Percentiles rank a stretch among this genome's conserved stretches.
Conservation (phyloP, 2,113 vertebrate species). For the Elephantulus edwardii region DNA sequence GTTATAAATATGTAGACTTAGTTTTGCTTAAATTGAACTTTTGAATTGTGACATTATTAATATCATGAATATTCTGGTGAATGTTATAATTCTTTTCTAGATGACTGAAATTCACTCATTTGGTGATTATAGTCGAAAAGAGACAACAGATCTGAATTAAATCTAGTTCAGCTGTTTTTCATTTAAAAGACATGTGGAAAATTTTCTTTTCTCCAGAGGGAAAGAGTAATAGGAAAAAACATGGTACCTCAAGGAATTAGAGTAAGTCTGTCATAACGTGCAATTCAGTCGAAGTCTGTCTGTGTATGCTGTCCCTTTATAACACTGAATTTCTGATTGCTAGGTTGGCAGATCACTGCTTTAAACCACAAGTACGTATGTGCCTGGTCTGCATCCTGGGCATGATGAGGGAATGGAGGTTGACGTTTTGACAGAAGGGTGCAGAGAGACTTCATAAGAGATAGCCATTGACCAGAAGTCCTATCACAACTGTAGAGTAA, state of each 20-base stretch:
- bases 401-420: background rate
- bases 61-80: slow-evolving; percentile 73
- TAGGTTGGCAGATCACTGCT: background rate
- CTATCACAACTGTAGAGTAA: slow-evolving; percentile 9
- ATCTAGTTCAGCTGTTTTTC: slow-evolving; percentile 77
- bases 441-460: background rate
- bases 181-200: slow-evolving; percentile 69
- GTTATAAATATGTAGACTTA: slow-evolving; percentile 64
- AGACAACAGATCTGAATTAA: slow-evolving; percentile 74
- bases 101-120: slow-evolving; percentile 71
- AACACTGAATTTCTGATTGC: slow-evolving; percentile 41
- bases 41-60: slow-evolving; percentile 69
- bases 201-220: slow-evolving; percentile 62
- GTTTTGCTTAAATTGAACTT: slow-evolving; percentile 60
- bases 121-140: slow-evolving; percentile 74
- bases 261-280: background rate
- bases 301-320: slow-evolving; percentile 25
- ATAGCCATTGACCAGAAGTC: background rate
- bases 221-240: slow-evolving; percentile 50
- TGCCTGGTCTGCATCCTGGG: background rate
- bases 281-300: background rate
- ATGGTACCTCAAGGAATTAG: background rate
- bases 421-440: background rate
- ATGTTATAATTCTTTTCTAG: slow-evolving; percentile 68
- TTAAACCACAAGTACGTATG: slow-evolving; percentile 28